A percentile compares a stretch with the other conserved stretches of the same genome.
phyloP scores from a whole-genome alignment of 2,113 vertebrate species.

The Scomber japonicus region DNA sequence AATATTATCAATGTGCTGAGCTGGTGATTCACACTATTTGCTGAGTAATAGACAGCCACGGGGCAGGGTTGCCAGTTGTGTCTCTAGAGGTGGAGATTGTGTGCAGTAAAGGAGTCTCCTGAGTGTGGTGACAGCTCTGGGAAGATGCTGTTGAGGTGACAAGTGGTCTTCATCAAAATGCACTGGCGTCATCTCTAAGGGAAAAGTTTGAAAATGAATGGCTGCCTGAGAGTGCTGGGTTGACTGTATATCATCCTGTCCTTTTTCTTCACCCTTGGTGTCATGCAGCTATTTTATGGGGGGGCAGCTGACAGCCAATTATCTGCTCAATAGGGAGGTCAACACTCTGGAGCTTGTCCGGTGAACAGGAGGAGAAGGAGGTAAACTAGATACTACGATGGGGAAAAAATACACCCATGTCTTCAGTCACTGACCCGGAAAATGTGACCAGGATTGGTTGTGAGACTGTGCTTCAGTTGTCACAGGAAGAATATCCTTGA shows the following conservation, averaged over 20 bases:
- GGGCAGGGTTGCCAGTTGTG: neutral
- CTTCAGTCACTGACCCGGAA: constrained; percentile 43
- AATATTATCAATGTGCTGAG: constrained; percentile 8
- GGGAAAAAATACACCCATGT: constrained; percentile 14
- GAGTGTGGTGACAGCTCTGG: constrained; percentile 49
- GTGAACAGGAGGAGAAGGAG: constrained; percentile 27
- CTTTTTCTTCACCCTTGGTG: constrained; percentile 61
- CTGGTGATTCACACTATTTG: constrained; percentile 8
- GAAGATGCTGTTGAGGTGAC: constrained; percentile 58
- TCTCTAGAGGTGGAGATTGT: constrained; percentile 22
- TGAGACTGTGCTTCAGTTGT: constrained; percentile 4
- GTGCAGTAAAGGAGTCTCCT: constrained; percentile 21
- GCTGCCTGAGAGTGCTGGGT: constrained; percentile 41
- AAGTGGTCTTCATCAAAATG: constrained; percentile 67
- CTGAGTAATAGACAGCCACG: constrained; percentile 51
- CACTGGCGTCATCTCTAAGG: constrained; percentile 45
- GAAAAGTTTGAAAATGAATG: constrained; percentile 67
- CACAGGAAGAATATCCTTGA: constrained; percentile 7
- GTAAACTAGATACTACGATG: constrained; percentile 31
- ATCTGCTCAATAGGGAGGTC: constrained; percentile 72
- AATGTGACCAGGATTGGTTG: constrained; percentile 42
- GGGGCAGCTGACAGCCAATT: constrained; percentile 76
- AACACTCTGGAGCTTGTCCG: constrained; percentile 60
- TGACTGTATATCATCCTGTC: constrained; percentile 65
- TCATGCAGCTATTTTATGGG: constrained; percentile 67